These are phyloP conservation scores for Bombus ignitus DNA, from an alignment of 1,140 invertebrate genomes.

Conservation along the genomic window DNA sequence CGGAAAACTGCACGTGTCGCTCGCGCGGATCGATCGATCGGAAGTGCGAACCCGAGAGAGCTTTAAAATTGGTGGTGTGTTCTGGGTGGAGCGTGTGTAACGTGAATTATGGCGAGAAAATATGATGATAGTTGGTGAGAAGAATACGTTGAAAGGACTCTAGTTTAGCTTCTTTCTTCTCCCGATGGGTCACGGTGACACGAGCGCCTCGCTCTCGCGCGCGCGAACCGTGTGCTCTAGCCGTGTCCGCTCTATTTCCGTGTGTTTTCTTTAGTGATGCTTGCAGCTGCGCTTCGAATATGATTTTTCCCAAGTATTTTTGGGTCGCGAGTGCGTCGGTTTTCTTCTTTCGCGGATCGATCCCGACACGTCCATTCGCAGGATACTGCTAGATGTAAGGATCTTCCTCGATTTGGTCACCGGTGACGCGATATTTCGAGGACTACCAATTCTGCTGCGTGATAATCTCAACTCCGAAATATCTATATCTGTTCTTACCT, in stretches of 20 bases:
- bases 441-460: neutral
- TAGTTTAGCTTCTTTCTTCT: neutral
- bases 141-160: neutral
- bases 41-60: slow-evolving; percentile 22
- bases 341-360: neutral
- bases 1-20: slow-evolving; percentile 29
- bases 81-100: neutral
- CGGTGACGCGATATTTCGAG: no score
- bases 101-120: neutral
- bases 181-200: neutral
- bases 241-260: slow-evolving; percentile 43
- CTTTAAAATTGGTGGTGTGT: neutral
- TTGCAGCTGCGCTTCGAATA: slow-evolving; percentile 24
- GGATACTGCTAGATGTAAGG: neutral
- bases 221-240: slow-evolving; percentile 1
- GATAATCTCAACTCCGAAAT: neutral
- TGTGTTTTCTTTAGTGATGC: slow-evolving; percentile 40
- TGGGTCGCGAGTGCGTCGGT: neutral
- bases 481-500: neutral
- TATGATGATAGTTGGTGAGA: neutral
- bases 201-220: neutral
- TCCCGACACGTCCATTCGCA: neutral
- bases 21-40: slow-evolving; percentile 39
- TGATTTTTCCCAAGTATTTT: slow-evolving; percentile 40
- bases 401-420: neutral